These are phyloP conservation scores for Aphidoletes aphidimyza DNA, from an alignment of 2,888 invertebrate species.

Conservation along the genomic window DNA sequence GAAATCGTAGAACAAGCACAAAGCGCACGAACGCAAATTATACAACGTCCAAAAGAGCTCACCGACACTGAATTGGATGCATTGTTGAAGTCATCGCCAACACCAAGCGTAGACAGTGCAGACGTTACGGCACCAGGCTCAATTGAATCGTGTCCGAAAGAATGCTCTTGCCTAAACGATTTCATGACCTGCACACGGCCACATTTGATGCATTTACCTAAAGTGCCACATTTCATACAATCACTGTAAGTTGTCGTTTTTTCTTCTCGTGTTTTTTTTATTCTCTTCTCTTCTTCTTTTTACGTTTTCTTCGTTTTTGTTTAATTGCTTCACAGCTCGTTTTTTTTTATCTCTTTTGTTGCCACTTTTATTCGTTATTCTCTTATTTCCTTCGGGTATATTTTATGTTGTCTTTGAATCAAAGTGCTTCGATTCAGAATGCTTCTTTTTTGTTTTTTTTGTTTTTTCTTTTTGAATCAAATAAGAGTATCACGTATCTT, in stretches of 20 bases:
- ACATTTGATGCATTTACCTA: conserved; percentile 76
- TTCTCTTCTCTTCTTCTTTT: not conserved
- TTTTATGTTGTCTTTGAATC: not conserved
- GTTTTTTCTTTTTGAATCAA: not conserved
- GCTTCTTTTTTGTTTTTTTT: not conserved
- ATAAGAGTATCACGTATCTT: conserved; percentile 25
- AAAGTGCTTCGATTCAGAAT: not conserved
- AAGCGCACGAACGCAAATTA: conserved; percentile 43
- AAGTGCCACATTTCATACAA: conserved; percentile 81
- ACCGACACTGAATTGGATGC: conserved; percentile 21
- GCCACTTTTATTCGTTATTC: conserved; percentile 54
- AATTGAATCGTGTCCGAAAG: conserved; percentile 70
- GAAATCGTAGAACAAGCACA: conserved; percentile 51
- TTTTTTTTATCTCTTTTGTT: conserved; percentile 50
- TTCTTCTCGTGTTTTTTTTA: too few species aligned
- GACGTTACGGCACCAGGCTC: conserved; percentile 27
- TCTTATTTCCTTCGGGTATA: not conserved
- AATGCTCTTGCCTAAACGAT: conserved; percentile 77
- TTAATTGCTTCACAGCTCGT: conserved; percentile 54
- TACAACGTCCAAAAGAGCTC: conserved; percentile 45
- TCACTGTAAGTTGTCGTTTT: conserved; percentile 71
- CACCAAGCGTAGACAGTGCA: conserved; percentile 45
- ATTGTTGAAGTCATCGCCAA: conserved; percentile 9
- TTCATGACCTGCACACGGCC: conserved; percentile 81
- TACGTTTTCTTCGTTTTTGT: not conserved